Conservation (phyloP, 1,140 invertebrate genomes). For the Tetragonula clypearis region DNA sequence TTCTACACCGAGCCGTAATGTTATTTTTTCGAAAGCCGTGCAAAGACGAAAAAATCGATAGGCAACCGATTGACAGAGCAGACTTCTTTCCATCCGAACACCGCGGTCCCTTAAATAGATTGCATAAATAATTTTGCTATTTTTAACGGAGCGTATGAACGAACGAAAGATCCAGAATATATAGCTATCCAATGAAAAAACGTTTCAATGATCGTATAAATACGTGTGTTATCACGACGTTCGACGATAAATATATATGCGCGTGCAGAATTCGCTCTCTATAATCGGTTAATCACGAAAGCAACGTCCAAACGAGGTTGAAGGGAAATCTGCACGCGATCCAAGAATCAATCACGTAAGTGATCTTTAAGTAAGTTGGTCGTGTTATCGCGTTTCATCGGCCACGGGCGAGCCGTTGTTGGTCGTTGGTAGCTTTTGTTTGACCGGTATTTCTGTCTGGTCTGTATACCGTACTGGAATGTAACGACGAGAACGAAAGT, state of each 20-base stretch:
- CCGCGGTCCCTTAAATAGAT: background rate
- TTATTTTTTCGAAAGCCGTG: background rate
- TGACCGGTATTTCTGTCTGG: too few relatives aligned
- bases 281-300: conserved; percentile 28
- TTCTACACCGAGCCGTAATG: background rate
- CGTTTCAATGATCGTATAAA: background rate
- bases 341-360: background rate
- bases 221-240: background rate
- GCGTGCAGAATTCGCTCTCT: background rate
- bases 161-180: background rate
- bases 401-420: background rate
- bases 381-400: conserved; percentile 9
- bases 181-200: background rate
- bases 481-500: background rate
- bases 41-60: background rate
- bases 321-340: conserved; percentile 21
- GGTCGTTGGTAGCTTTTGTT: background rate
- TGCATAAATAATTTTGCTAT: background rate
- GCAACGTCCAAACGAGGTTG: background rate
- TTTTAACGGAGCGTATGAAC: background rate
- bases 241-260: background rate
- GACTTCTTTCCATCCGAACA: background rate
- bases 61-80: background rate
- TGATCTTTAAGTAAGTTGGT: background rate
- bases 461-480: background rate